Evolutionary conservation across 2,113 vertebrate species (phyloP), one percentile per base, ranked within the genome.

Genomic region (Scalopus aquaticus): DNA sequence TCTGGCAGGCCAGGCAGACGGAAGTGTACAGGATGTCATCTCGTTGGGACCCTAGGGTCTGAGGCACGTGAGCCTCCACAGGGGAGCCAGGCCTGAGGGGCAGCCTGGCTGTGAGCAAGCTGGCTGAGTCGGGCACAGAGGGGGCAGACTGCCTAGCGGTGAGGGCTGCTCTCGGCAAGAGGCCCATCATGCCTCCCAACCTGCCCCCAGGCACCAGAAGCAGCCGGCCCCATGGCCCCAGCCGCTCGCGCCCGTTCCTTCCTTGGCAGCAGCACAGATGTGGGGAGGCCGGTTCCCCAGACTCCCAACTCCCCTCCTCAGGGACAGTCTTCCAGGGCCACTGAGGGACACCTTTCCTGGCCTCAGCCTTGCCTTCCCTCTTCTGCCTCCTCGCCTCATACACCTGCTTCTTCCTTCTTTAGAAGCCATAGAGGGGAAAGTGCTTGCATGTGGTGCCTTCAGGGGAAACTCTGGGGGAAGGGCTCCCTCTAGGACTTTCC

Each of bases 401-500:
- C 5, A 0, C 56, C 35, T 2, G 0, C 90, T 88, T 69, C 81
- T 87, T 82, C 54, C 69, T 64, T 93, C 58, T 93, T 91, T 72
- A 85, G 96, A 90, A 97, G 95, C 94, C 93, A 80, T 10, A 30
- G 70, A 51, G 58, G 44, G 1, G 17, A 74, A 60, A 44, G 13
- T 30, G 84, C 30, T 73, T 60, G 35, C 4, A 2, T 73, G 92
- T 37, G 39, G 73, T 94, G 90, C 96, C 96, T 97, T 97, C 46
- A 19, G 62, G 67, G 82, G 65, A 72, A 79, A 51, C 56, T 88
- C 9, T 6, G 54, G 32, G 88, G 39, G 24, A 35, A 1, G 0
- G 60, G 69, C 56, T 3, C 11, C 2, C 0, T 77, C 85, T 32
- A 56, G 46, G 88, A 54, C 65, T 67, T 67, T 54, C 0, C 20